Evolutionary conservation across 2,888 invertebrate species (phyloP), one percentile per base, ranked within the genome.

Genomic region (Andrena haemorrhoa): DNA sequence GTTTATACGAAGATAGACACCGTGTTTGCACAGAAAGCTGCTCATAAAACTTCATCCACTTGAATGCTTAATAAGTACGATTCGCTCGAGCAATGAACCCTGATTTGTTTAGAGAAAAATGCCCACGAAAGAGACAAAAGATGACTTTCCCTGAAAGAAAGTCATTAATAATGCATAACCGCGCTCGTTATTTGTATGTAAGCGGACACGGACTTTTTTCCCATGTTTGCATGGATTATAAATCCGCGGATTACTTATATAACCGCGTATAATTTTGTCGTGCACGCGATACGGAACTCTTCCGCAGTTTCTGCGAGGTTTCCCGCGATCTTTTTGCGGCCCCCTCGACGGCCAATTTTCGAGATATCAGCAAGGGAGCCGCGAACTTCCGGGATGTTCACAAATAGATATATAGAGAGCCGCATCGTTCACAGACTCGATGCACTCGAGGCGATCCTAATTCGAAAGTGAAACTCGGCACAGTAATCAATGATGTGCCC

Each of bases 391-490:
- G 60, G 56, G 53, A 61, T 29, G 49, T 26, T 31, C n/a, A 26
- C 12, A 33, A 23, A 63, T 65, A 35, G 31, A 72, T 47, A 23
- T 47, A 20, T 75, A 68, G 61, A 51, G 68, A 72, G 71, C 51
- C 56, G 66, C 75, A 58, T 73, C 63, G 75, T n/a, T 49, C 41
- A 60, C 31, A 58, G 69, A 41, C 33, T 20, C 74, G 75, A 66
- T 77, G 79, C 79, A 63, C 64, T 71, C 74, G 68, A 70, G 79
- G 80, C 78, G 81, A 86, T 75, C 66, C 58, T 56, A 51, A 63
- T 65, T 79, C 87, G 85, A 88, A 86, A 88, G 88, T 88, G 88
- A 88, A 86, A 85, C 81, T 75, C 64, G 63, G 35, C 77, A 73
- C 71, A 51, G 65, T 75, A 79, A 87, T 84, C 86, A 74, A 47